Base-by-base conservation (phyloP, 2,113 vertebrate genomes). In the Laticauda laticaudata region DNA sequence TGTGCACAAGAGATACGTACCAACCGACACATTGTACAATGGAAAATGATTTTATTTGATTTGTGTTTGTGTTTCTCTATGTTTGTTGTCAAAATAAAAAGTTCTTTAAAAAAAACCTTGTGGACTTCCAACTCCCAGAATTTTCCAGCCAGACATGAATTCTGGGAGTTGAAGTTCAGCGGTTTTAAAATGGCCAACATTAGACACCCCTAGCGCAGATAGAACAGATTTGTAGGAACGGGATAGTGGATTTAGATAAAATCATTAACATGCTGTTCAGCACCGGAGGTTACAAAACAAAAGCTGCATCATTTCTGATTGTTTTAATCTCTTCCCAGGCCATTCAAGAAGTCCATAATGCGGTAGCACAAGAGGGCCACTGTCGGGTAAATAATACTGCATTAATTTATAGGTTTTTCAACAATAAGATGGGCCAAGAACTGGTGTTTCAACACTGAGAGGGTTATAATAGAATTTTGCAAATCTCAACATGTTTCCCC, bases 261-360 rank as follows among this genome's bases (percentile, higher is more conserved):
- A 39, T 90, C 45, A 26, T 87, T 23, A 34, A 95, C 45, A 29
- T 18, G 21, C 12, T 69, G 92, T 0, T 15, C 1, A 5, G 21
- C 3, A 9, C 2, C 90, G 86, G 20, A 34, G 57, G 24, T 92
- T 56, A 88, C 88, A 29, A n/a, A 29, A 26, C 10, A 95, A 94
- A 97, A 88, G 5, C 6, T 2, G 24, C 21, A 93, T 0, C 75
- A 0, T 94, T 64, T 94, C 56, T 26, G 96, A 2, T 57, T 57
- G 86, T 3, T 56, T n/a, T 51, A 61, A 51, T 55, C 86, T 87
- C 45, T 48, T 48, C 24, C 29, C 94, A 99, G 99, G 98, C 97
- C n/a, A 99, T 99, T 90, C 97, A 97, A 93, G 97, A 98, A 81
- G 98, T 98, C 92, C 99, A 99, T 91, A 99, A 99, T 92, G 98